Evolutionary conservation across 2,113 vertebrate species (phyloP).

Genomic region (Callopanchax toddi): DNA sequence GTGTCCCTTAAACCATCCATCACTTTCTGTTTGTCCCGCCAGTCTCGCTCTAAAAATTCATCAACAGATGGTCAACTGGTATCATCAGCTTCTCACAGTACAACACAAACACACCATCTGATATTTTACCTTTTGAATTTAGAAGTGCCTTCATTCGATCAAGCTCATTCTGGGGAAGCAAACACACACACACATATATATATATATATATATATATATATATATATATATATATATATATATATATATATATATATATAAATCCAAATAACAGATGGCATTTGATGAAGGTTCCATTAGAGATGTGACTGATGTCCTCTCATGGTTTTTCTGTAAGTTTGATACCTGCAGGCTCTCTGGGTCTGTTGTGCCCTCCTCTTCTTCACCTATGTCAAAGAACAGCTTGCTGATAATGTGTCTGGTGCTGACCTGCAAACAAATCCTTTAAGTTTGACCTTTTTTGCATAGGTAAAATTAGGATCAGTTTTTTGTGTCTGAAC

Average conservation of each 20-base stretch:
- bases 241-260: neutral
- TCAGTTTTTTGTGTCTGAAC: no score
- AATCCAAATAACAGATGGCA: neutral
- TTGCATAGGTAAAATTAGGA: no score
- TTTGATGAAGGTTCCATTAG: neutral
- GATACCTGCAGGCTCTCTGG: constrained; percentile 90
- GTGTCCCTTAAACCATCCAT: constrained; percentile 84
- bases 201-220: neutral
- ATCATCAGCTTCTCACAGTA: neutral
- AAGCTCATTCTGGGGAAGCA: constrained; percentile 89
- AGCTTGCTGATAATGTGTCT: constrained; percentile 91
- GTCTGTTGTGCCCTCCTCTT: constrained; percentile 81
- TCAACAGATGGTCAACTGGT: neutral
- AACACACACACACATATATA: neutral
- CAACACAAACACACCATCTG: neutral
- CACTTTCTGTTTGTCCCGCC: constrained; percentile 82
- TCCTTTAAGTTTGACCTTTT: no score
- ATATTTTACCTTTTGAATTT: constrained; percentile 84
- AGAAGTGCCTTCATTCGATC: constrained; percentile 84
- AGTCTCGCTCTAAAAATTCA: constrained; percentile 85
- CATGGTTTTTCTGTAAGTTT: neutral
- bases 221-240: neutral
- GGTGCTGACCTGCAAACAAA: constrained; percentile 84
- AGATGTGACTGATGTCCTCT: neutral
- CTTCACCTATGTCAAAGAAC: constrained; percentile 88